Percentiles rank a stretch among this genome's conserved stretches.
Conservation (phyloP, 2,113 vertebrate genomes). For the Sardina pilchardus region DNA sequence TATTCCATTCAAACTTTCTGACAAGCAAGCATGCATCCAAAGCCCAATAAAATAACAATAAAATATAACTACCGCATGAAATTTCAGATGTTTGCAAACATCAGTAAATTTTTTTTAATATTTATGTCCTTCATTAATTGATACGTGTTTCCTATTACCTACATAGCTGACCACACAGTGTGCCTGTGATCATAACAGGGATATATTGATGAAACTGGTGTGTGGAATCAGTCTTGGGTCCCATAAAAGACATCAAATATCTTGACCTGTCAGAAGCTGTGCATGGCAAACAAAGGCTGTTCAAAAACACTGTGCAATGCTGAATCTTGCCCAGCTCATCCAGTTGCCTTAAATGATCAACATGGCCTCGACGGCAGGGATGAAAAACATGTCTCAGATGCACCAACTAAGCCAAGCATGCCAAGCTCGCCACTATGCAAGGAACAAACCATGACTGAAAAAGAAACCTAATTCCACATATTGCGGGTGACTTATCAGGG, state of each 20-base stretch:
- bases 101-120: no score
- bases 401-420: not conserved
- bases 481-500: not conserved
- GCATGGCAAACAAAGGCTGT: no score
- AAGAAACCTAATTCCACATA: not conserved
- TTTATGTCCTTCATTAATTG: not conserved
- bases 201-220: not conserved
- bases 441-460: not conserved
- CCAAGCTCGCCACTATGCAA: not conserved
- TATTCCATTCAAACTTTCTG: not conserved
- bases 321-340: not conserved
- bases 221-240: not conserved
- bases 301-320: not conserved
- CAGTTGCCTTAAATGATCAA: not conserved
- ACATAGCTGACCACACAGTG: not conserved
- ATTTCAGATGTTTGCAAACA: no score
- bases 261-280: no score
- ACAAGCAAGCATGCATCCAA: not conserved
- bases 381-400: not conserved
- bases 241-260: no score
- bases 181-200: not conserved
- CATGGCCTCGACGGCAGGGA: not conserved
- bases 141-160: not conserved
- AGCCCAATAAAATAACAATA: not conserved
- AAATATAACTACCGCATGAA: no score